Percentiles rank a stretch among this genome's conserved stretches.
Conservation (phyloP, 2,113 vertebrate species). For the Emydocephalus ijimae region DNA sequence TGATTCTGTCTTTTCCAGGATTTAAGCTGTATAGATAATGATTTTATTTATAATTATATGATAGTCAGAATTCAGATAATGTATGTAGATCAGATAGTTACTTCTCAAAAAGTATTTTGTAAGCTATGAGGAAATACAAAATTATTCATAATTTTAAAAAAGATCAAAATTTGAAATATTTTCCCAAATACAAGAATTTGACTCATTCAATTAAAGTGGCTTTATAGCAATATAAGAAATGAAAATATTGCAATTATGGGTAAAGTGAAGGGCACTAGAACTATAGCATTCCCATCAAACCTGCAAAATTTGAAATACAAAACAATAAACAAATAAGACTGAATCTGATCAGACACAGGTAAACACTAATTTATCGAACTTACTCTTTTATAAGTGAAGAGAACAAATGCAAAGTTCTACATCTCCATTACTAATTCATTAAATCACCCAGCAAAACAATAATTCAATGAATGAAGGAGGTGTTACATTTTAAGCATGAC, state of each 20-base stretch:
- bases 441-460: not conserved
- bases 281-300: not conserved
- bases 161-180: not conserved
- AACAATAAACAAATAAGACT: not conserved
- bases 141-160: not conserved
- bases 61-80: not conserved
- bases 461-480: not conserved
- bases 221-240: not conserved
- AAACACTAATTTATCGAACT: not conserved
- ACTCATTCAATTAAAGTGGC: not conserved
- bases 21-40: not conserved
- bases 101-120: not conserved
- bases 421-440: not conserved
- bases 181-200: not conserved
- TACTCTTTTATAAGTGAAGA: not conserved
- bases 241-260: not conserved
- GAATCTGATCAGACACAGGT: not conserved
- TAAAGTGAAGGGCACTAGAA: not conserved
- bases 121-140: not conserved
- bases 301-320: not conserved
- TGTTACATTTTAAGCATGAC: not conserved
- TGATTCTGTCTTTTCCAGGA: not conserved
- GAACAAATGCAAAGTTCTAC: not conserved
- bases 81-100: not conserved
- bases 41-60: not conserved